Evolutionary conservation across 2,797 vertebrate species (phyloP).

Genomic region (Artibeus jamaicensis): DNA sequence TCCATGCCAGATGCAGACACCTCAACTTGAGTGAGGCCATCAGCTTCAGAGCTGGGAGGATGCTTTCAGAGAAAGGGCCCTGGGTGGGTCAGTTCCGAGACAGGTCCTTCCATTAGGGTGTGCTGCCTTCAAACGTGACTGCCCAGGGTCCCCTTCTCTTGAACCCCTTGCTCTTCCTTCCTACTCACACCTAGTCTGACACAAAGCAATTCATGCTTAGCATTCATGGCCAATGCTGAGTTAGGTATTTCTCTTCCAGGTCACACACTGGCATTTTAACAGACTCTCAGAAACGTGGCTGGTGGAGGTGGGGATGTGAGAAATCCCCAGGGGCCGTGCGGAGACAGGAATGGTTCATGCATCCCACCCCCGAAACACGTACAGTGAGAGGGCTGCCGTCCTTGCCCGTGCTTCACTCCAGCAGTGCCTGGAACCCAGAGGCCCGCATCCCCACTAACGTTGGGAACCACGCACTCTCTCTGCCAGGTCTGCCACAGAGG

Average conservation of each 20-base stretch:
- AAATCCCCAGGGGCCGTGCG: neutral
- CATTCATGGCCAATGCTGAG: neutral
- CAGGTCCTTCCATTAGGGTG: neutral
- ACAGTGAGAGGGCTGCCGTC: neutral
- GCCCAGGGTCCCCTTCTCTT: neutral
- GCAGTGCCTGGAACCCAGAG: neutral
- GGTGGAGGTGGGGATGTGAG: neutral
- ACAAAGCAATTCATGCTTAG: neutral
- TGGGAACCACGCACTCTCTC: rapidly evolving
- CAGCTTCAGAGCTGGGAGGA: neutral
- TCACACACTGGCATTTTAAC: neutral
- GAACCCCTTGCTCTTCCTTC: neutral
- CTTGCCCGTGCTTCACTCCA: neutral
- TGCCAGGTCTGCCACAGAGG: neutral
- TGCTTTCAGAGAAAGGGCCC: neutral
- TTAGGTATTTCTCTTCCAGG: neutral
- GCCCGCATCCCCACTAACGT: neutral
- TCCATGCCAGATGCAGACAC: neutral
- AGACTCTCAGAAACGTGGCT: neutral
- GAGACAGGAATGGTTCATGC: neutral
- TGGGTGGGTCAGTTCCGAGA: neutral
- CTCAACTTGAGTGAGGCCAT: neutral
- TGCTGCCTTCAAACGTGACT: neutral
- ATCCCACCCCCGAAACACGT: rapidly evolving
- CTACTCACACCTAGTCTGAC: neutral